Conservation (phyloP, 1,140 invertebrate species). For the Aricia agestis region DNA sequence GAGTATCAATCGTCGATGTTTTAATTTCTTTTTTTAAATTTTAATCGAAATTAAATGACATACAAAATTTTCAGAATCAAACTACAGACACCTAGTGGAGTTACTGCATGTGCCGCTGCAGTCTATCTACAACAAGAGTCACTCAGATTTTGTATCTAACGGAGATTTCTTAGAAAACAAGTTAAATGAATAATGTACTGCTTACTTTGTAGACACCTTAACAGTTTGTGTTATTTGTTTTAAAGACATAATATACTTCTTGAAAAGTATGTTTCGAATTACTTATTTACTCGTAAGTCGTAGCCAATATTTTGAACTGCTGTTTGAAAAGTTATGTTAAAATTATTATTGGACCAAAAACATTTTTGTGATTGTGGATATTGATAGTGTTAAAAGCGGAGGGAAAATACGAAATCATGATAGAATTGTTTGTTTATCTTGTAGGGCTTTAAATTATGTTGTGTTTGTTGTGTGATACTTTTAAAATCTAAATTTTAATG, state of each 20-base stretch:
- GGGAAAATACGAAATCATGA: not conserved
- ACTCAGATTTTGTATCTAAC: conserved; percentile 43
- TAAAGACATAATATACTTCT: conserved; percentile 15
- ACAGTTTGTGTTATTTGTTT: conserved; percentile 13
- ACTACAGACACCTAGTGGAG: conserved; percentile 89
- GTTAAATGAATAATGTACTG: not conserved
- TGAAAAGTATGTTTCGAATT: not conserved
- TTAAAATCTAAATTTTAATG: too few species aligned
- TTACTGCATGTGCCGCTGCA: conserved; percentile 91
- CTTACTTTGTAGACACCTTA: not conserved
- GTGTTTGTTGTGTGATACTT: not conserved
- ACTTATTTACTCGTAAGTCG: not conserved
- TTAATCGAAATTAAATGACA: too few species aligned
- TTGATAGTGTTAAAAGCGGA: not conserved
- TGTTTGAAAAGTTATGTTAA: not conserved
- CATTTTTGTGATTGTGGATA: not conserved
- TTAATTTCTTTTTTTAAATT: too few species aligned
- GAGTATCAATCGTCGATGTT: too few species aligned
- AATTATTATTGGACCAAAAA: not conserved
- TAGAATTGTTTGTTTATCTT: not conserved
- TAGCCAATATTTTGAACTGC: not conserved
- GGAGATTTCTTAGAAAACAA: conserved; percentile 42
- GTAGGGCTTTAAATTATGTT: not conserved
- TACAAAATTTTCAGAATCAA: conserved; percentile 80
- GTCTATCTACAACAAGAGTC: conserved; percentile 66